Base-by-base conservation (phyloP, 1,140 invertebrate species). In the Neoseiulus cucumeris region DNA sequence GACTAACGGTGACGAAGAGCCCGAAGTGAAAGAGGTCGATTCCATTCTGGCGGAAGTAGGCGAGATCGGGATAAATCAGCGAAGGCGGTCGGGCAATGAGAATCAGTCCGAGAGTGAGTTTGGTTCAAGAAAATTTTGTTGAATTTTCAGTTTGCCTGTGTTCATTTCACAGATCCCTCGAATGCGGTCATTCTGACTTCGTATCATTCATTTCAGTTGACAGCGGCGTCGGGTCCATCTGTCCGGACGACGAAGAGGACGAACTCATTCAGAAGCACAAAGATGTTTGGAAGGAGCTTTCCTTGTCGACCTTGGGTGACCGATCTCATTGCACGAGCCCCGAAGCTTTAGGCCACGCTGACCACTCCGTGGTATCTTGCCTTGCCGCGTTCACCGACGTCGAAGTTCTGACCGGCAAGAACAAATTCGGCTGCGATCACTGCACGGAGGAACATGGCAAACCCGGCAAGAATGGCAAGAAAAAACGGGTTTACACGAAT, bases 401-500 rank as follows among this genome's bases (percentile, higher is more conserved):
- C 20, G 92, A 97, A 75, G 75, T 91, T 2, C 82, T 97, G 76
- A 87, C 83, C 1, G 91, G 87, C 12, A 86, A 83, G 71, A 96
- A 97, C 75, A 91, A 90, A 77, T 90, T 95, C 69, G 83, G 85
- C 33, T 97, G 93, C 75, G 86, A 91, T 69, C 81, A 82, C 45
- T 97, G 93, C 74, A 93, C 89, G 6, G 83, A 84, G 64, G 68
- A 68, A 20, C 70, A 65, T 55, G 71, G 69, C 51, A 70, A 71
- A 59, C 28, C 69, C 66, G 64, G 71, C 68, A 68, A 69, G 68
- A 66, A 64, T 65, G 29, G 39, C 64, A 70, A 80, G 64, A 66
- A 28, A 68, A 66, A 44, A 64, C 59, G 41, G 22, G 83, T 92
- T 0, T 89, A 88, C 72, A 91, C 86, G 1, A 86, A 88, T 74